Evolutionary conservation across 2,797 vertebrate genomes (phyloP).

Genomic region (Megalops cyprinoides): DNA sequence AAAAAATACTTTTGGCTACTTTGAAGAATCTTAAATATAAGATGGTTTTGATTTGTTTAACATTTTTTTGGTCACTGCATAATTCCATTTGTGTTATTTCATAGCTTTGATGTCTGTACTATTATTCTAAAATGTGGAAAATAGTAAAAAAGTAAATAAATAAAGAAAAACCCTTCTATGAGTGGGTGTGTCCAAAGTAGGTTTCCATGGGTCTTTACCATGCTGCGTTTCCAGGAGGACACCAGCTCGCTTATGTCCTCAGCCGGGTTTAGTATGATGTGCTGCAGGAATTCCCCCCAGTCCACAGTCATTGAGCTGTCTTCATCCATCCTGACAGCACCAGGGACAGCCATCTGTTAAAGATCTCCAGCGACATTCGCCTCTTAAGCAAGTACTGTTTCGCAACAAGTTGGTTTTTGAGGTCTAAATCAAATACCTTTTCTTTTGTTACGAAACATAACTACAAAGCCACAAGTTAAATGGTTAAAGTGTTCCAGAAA

Average conservation of each 20-base stretch:
- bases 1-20: too few species aligned
- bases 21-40: too few species aligned
- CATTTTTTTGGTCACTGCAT: too few species aligned
- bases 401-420: background rate
- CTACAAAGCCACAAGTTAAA: background rate
- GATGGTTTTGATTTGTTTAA: too few species aligned
- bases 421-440: background rate
- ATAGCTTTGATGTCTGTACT: too few species aligned
- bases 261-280: conserved; percentile 74
- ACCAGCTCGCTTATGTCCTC: conserved; percentile 73
- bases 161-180: too few species aligned
- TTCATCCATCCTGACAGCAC: conserved; percentile 68
- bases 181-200: too few species aligned
- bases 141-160: too few species aligned
- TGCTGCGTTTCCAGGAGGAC: conserved; percentile 73
- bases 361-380: too few species aligned
- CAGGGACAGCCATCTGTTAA: conserved; percentile 6
- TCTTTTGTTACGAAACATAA: background rate
- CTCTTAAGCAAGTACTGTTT: background rate
- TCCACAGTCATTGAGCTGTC: conserved; percentile 77
- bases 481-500: background rate
- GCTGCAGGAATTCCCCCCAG: conserved; percentile 75
- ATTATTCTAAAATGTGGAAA: too few species aligned
- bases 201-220: conserved; percentile 55
- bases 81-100: too few species aligned